Base-by-base conservation (phyloP, 2,888 invertebrate species). In the Pterobdella sp. region DNA sequence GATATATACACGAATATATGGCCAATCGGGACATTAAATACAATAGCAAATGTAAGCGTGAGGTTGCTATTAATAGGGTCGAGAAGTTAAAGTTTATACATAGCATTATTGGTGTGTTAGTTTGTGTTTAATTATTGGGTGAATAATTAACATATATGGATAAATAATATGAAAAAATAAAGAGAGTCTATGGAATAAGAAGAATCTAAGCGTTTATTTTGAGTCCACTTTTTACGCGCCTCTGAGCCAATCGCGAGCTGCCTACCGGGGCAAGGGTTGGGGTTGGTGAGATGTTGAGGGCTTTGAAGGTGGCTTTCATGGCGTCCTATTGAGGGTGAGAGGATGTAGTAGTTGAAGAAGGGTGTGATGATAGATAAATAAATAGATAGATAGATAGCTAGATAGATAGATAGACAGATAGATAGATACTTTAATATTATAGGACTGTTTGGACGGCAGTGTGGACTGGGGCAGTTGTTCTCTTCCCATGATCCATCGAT, bases 171-270 rank as follows among this genome's bases (percentile, higher is more conserved):
- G n/a, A n/a, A n/a, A n/a, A n/a, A n/a, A n/a, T n/a, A n/a, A n/a
- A n/a, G n/a, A n/a, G n/a, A n/a, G n/a, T n/a, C n/a, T n/a, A n/a
- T n/a, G n/a, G n/a, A n/a, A n/a, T n/a, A n/a, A n/a, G n/a, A n/a
- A n/a, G 83, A 72, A 84, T 82, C 34, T 82, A 83, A 49, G 84
- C 84, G 63, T 82, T 82, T 75, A 80, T 80, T 76, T 81, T 82
- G 56, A 87, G 86, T 77, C 87, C 84, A 49, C 88, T 87, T 79
- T 88, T 88, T 72, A 89, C 90, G 79, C 96, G 88, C 76, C 96
- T 88, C 81, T 93, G 90, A 32, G 97, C 97, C 77, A 97, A 87
- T 78, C 92, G 92, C 0, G 95, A 96, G 84, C 93, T 90, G 49
- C 91, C 91, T 10, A 96, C 95, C 0, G 94, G 85, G 3, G 94